Evolutionary conservation across 1,140 invertebrate genomes (phyloP).

Genomic region (Tetranychus cinnabarinus): DNA sequence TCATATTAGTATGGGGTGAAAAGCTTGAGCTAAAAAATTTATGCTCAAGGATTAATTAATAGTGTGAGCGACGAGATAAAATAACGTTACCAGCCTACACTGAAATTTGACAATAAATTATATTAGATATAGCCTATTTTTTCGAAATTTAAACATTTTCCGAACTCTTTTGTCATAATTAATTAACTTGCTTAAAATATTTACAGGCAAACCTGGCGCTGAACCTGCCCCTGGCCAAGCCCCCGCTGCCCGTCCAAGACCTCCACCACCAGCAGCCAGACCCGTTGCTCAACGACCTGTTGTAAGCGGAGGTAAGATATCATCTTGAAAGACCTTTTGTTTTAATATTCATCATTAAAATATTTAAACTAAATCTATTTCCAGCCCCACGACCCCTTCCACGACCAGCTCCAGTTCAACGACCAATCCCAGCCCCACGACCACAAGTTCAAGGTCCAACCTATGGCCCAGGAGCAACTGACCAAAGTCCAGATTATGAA

Average conservation of each 20-base stretch:
- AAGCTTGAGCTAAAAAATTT: too few relatives aligned
- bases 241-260: neutral
- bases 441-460: neutral
- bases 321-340: neutral
- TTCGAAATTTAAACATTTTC: neutral
- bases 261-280: neutral
- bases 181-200: neutral
- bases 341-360: neutral
- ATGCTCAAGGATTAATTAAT: too few relatives aligned
- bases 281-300: neutral
- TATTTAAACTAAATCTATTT: neutral
- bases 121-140: too few relatives aligned
- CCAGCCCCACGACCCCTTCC: neutral
- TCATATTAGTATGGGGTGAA: too few relatives aligned
- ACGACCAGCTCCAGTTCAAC: neutral
- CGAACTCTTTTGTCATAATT: neutral
- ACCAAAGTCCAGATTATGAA: too few relatives aligned
- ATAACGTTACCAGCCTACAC: too few relatives aligned
- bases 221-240: neutral
- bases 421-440: conserved; percentile 4
- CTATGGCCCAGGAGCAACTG: too few relatives aligned
- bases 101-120: too few relatives aligned
- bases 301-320: neutral
- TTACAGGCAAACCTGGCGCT: conserved; percentile 4
- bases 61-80: too few relatives aligned